phyloP scores from a whole-genome alignment of 1,140 invertebrate genomes.

The Nephotettix cincticeps region DNA sequence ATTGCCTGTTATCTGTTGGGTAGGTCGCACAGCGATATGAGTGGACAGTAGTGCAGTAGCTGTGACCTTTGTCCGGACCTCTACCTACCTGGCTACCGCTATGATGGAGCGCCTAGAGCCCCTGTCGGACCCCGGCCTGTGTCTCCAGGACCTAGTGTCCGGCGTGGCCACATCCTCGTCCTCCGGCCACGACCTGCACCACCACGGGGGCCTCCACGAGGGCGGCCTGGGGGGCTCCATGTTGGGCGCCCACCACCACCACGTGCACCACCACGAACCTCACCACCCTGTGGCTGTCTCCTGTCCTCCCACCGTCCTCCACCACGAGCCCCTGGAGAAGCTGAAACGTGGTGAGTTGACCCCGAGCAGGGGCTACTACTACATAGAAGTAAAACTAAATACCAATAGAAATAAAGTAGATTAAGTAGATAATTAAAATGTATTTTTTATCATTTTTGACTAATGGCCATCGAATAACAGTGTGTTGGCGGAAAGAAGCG shows the following conservation, averaged over 20 bases:
- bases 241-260: slow-evolving; percentile 62
- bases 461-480: no score
- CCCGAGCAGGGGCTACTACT: not conserved
- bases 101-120: slow-evolving; percentile 56
- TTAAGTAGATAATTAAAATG: no score
- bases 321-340: slow-evolving; percentile 78
- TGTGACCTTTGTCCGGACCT: no score
- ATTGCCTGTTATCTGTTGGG: no score
- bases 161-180: slow-evolving; percentile 47
- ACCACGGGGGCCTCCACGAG: slow-evolving; percentile 61
- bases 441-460: no score
- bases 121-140: slow-evolving; percentile 63
- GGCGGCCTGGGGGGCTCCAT: slow-evolving; percentile 58
- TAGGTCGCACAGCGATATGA: no score
- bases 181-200: slow-evolving; percentile 46
- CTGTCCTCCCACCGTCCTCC: slow-evolving; percentile 45
- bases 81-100: no score
- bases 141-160: slow-evolving; percentile 69
- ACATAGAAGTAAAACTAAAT: no score
- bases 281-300: slow-evolving; percentile 48
- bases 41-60: no score
- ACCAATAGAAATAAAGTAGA: no score
- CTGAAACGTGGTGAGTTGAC: slow-evolving; percentile 73
- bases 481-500: no score
- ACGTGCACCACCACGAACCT: slow-evolving; percentile 55